Percentiles rank a stretch among this genome's conserved stretches.
These are phyloP conservation scores for Drosophila nigromelanica DNA, from an alignment of 1,140 invertebrate species.

Conservation along the genomic window DNA sequence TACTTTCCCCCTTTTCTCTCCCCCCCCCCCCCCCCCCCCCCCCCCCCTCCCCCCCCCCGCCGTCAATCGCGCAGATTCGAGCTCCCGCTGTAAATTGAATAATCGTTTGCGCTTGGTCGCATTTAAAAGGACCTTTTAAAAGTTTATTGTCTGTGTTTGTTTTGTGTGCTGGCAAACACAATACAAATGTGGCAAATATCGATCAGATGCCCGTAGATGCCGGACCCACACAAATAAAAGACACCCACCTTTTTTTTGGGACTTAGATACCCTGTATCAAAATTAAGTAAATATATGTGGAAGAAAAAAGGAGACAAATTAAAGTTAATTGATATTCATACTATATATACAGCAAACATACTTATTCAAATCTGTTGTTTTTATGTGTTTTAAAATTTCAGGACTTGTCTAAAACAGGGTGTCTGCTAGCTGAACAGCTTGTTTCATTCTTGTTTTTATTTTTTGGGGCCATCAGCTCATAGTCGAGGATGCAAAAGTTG, in stretches of 20 bases:
- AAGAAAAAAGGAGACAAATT: too few species aligned
- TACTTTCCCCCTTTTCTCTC: too few species aligned
- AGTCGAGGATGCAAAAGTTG: conserved; percentile 58
- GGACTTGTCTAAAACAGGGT: background rate
- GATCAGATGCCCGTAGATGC: conserved; percentile 47
- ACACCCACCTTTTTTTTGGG: conserved; percentile 44
- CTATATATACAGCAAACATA: too few species aligned
- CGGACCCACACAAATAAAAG: conserved; percentile 22
- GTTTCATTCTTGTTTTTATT: conserved; percentile 3
- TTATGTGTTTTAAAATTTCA: too few species aligned
- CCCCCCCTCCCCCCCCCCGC: too few species aligned
- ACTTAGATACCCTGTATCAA: conserved; percentile 22
- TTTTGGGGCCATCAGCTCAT: conserved; percentile 17
- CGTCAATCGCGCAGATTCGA: background rate
- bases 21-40: too few species aligned
- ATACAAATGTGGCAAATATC: conserved; percentile 57
- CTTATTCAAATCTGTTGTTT: too few species aligned
- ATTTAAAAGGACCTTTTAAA: conserved; percentile 76
- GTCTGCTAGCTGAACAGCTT: background rate
- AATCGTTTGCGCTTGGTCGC: conserved; percentile 76
- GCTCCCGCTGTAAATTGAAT: conserved; percentile 68
- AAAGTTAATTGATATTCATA: too few species aligned
- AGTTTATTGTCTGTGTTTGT: conserved; percentile 55
- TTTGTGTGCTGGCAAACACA: conserved; percentile 26
- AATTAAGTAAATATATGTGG: too few species aligned